These are phyloP conservation scores for Trigoniulus corallinus DNA, from an alignment of 1,140 invertebrate species.

Conservation along the genomic window DNA sequence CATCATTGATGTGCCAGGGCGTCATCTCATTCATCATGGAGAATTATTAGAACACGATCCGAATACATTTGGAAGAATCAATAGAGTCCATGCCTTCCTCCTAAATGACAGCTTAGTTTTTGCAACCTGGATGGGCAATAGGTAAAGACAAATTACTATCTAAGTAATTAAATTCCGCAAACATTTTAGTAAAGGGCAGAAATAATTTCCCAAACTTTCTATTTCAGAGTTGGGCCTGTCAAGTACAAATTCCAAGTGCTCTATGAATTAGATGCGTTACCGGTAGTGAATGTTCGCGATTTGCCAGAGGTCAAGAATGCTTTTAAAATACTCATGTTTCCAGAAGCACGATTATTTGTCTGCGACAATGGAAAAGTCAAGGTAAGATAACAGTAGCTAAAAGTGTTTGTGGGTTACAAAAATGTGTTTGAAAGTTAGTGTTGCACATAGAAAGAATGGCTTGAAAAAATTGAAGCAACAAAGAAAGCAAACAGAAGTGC, in stretches of 20 bases:
- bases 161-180: too few species aligned
- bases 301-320: conserved; percentile 75
- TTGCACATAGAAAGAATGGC: conserved; percentile 80
- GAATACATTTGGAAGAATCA: conserved; percentile 64
- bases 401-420: neutral
- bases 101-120: conserved; percentile 72
- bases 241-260: conserved; percentile 68
- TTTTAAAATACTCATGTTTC: conserved; percentile 86
- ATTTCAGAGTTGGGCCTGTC: neutral
- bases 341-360: conserved; percentile 82
- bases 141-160: conserved; percentile 26
- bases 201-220: too few species aligned
- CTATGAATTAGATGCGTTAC: conserved; percentile 80
- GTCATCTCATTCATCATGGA: conserved; percentile 59
- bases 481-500: conserved; percentile 53
- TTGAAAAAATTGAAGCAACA: conserved; percentile 79
- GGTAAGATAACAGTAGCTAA: conserved; percentile 16
- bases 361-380: conserved; percentile 69
- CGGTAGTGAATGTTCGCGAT: conserved; percentile 89
- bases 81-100: conserved; percentile 79
- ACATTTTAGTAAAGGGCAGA: too few species aligned
- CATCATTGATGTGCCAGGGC: conserved; percentile 19
- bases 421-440: conserved; percentile 8
- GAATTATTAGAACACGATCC: conserved; percentile 77
- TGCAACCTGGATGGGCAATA: conserved; percentile 51